Percentiles rank a stretch among this genome's conserved stretches.
phyloP scores from a whole-genome alignment of 2,888 invertebrate genomes.

The Aphelenchoides bicaudatus region DNA sequence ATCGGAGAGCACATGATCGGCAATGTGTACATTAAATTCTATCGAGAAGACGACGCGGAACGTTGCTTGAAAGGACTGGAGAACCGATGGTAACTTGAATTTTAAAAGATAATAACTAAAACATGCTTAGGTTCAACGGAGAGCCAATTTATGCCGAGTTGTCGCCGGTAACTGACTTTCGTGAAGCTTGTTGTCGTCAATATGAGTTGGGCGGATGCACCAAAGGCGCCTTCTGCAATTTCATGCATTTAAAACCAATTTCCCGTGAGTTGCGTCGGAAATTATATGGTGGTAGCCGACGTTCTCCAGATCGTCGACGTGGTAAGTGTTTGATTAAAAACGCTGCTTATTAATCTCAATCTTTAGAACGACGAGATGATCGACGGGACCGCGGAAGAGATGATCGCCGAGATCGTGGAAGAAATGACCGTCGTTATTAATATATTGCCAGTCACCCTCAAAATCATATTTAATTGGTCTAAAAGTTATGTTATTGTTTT shows the following conservation, averaged over 20 bases:
- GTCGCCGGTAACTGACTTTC: slow-evolving; percentile 95
- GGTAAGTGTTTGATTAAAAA: slow-evolving; percentile 17
- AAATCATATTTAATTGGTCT: too few relatives aligned
- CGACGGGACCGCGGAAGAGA: slow-evolving; percentile 63
- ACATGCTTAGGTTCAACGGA: slow-evolving; percentile 71
- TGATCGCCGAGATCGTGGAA: slow-evolving; percentile 33
- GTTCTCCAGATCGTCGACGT: slow-evolving; percentile 24
- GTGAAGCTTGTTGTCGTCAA: slow-evolving; percentile 37
- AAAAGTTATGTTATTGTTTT: too few relatives aligned
- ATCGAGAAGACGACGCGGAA: slow-evolving; percentile 92
- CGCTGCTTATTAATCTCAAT: too few relatives aligned
- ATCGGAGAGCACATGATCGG: slow-evolving; percentile 76
- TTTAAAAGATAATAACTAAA: not conserved
- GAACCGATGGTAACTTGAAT: slow-evolving; percentile 78
- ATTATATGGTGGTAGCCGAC: slow-evolving; percentile 38
- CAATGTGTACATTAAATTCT: slow-evolving; percentile 94
- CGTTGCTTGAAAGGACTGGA: slow-evolving; percentile 93
- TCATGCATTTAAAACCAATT: slow-evolving; percentile 88
- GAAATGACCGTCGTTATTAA: slow-evolving; percentile 33
- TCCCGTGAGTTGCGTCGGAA: slow-evolving; percentile 48
- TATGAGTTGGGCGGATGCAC: slow-evolving; percentile 76
- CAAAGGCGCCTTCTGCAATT: slow-evolving; percentile 97
- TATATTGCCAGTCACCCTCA: too few relatives aligned
- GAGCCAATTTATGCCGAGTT: slow-evolving; percentile 95
- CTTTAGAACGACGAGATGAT: too few relatives aligned